phyloP scores from a whole-genome alignment of 92 coral and sea anemone genomes.

The Porites cylindrica region DNA sequence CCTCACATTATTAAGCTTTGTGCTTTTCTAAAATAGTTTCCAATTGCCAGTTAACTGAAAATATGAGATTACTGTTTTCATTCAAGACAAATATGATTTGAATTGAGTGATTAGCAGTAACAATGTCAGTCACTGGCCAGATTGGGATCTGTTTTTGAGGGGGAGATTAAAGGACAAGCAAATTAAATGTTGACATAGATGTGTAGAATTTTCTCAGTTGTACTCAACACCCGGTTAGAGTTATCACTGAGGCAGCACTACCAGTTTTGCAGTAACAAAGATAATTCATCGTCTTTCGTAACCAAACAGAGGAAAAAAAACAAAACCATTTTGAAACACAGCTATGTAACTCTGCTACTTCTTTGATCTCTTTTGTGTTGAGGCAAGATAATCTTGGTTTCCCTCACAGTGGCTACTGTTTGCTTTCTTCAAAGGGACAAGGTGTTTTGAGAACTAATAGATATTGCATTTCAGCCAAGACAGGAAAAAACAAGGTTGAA shows the following conservation, averaged over 20 bases:
- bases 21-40: slow-evolving; percentile 11
- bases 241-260: not conserved
- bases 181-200: slow-evolving; percentile 5
- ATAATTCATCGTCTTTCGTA: not conserved
- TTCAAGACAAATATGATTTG: slow-evolving; percentile 18
- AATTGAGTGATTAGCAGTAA: slow-evolving; percentile 2
- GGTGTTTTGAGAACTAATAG: slow-evolving; percentile 74
- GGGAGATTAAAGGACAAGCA: slow-evolving; percentile 21
- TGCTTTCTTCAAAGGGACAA: slow-evolving; percentile 54
- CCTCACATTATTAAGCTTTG: slow-evolving; percentile 25
- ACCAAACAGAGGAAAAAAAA: not conserved
- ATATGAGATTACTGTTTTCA: not conserved
- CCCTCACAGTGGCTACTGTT: slow-evolving; percentile 4
- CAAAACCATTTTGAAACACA: not conserved
- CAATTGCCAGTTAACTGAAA: not conserved
- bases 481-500: slow-evolving; percentile 50
- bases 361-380: slow-evolving; percentile 32
- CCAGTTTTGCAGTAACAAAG: not conserved
- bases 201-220: not conserved
- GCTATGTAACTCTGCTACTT: slow-evolving; percentile 17
- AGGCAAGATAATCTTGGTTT: slow-evolving; percentile 22
- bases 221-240: not conserved
- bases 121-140: slow-evolving; percentile 8
- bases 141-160: slow-evolving; percentile 24
- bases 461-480: slow-evolving; percentile 77